Percentiles rank a stretch among this genome's conserved stretches.
These are phyloP conservation scores for Meteorus cinctellus DNA, from an alignment of 2,888 invertebrate species.

Conservation along the genomic window DNA sequence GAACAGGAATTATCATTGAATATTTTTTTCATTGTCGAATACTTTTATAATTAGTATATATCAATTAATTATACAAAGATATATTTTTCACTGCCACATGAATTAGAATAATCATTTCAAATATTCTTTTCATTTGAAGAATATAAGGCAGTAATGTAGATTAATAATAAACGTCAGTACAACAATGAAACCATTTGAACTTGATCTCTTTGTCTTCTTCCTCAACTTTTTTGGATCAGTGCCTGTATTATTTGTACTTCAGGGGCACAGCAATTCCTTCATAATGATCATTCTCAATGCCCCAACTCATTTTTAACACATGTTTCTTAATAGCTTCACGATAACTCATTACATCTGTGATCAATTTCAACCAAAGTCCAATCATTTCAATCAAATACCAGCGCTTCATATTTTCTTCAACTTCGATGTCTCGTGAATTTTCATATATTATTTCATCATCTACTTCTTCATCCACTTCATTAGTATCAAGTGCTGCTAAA, in stretches of 20 bases:
- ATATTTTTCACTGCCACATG: not conserved
- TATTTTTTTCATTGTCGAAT: not conserved
- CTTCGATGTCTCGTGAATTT: slow-evolving; percentile 35
- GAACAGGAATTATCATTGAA: not conserved
- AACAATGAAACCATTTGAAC: not conserved
- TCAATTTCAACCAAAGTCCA: slow-evolving; percentile 53
- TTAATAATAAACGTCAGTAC: slow-evolving; percentile 6
- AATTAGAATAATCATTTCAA: not conserved
- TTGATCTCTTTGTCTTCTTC: not conserved
- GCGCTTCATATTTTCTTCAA: slow-evolving; percentile 53
- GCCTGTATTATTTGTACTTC: slow-evolving; percentile 54
- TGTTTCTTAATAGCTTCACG: slow-evolving; percentile 52
- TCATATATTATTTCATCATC: slow-evolving; percentile 35
- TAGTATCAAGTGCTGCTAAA: slow-evolving; percentile 37
- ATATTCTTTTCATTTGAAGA: slow-evolving; percentile 8
- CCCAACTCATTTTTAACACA: slow-evolving; percentile 51
- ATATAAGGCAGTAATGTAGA: slow-evolving; percentile 21
- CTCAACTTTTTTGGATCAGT: slow-evolving; percentile 36
- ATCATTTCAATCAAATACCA: slow-evolving; percentile 58
- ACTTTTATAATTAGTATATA: not conserved
- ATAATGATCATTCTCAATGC: slow-evolving; percentile 54
- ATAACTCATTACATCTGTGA: slow-evolving; percentile 51
- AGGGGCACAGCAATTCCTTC: slow-evolving; percentile 55
- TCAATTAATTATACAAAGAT: not conserved
- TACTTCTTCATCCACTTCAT: slow-evolving; percentile 34